Evolutionary conservation across 2,797 vertebrate species (phyloP).

Genomic region (Sardinella longiceps): DNA sequence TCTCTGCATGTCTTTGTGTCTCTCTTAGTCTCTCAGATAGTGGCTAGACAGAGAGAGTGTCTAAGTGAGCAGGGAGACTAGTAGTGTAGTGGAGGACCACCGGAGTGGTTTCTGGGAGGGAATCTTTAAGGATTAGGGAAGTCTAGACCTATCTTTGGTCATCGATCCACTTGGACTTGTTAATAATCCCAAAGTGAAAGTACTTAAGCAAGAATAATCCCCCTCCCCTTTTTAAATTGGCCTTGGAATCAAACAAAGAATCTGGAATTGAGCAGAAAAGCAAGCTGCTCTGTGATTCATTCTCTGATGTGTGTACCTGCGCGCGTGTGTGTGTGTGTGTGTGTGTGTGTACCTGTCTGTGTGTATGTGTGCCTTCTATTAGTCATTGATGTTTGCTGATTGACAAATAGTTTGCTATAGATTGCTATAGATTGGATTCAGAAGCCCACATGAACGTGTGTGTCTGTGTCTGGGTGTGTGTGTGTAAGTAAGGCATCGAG

Average conservation of each 20-base stretch:
- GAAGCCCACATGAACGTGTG: too few species aligned
- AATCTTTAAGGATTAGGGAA: not conserved
- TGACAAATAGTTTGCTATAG: too few species aligned
- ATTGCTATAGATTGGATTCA: too few species aligned
- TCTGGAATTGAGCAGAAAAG: too few species aligned
- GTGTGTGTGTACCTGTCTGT: not conserved
- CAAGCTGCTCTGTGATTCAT: not conserved
- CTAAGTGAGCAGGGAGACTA: not conserved
- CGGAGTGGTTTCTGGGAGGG: not conserved
- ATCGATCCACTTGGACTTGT: not conserved
- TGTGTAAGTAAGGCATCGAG: not conserved
- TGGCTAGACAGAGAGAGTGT: not conserved
- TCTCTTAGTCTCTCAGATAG: too few species aligned
- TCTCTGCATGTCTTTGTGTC: not conserved
- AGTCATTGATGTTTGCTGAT: too few species aligned
- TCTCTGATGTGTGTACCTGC: not conserved
- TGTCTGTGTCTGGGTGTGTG: not conserved
- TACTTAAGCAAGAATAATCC: not conserved
- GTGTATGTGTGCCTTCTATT: not conserved
- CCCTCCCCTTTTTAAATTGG: not conserved
- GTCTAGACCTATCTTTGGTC: not conserved
- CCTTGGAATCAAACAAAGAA: too few species aligned
- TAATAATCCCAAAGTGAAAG: conserved; percentile 3
- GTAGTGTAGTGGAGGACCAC: not conserved
- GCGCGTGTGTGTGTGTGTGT: not conserved